phyloP scores from a whole-genome alignment of 1,140 invertebrate genomes.

The Teleopsis dalmanni region DNA sequence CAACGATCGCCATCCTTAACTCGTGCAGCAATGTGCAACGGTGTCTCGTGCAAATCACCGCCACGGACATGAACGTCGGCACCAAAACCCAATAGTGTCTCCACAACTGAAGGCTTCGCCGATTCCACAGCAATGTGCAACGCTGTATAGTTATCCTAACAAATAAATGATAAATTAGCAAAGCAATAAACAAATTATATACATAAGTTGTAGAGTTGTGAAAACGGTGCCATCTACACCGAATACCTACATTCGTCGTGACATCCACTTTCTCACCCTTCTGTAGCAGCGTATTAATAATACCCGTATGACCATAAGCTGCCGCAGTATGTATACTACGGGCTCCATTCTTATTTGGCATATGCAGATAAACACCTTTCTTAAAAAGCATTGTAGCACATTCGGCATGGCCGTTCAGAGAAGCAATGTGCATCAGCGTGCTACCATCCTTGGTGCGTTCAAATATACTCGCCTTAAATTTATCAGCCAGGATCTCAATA shows the following conservation, averaged over 20 bases:
- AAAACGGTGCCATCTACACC: too few species aligned
- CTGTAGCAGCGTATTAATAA: constrained; percentile 90
- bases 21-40: constrained; percentile 89
- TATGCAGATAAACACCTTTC: constrained; percentile 97
- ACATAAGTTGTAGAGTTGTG: background rate
- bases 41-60: constrained; percentile 80
- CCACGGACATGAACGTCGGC: constrained; percentile 94
- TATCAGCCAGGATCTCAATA: constrained; percentile 94
- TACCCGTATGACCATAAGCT: constrained; percentile 88
- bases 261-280: constrained; percentile 95
- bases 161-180: constrained; percentile 7
- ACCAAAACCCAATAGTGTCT: constrained; percentile 91
- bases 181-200: background rate
- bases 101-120: constrained; percentile 90
- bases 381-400: constrained; percentile 98
- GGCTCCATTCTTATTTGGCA: constrained; percentile 97
- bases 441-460: constrained; percentile 94
- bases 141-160: constrained; percentile 97
- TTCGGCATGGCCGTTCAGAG: constrained; percentile 91
- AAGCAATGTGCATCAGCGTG: constrained; percentile 97
- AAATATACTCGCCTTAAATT: constrained; percentile 93
- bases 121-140: constrained; percentile 97
- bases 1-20: constrained; percentile 91
- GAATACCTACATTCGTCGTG: constrained; percentile 78
- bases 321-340: constrained; percentile 89